Evolutionary conservation across 2,888 invertebrate species (phyloP).

Genomic region (Aspidiotus rigidus): DNA sequence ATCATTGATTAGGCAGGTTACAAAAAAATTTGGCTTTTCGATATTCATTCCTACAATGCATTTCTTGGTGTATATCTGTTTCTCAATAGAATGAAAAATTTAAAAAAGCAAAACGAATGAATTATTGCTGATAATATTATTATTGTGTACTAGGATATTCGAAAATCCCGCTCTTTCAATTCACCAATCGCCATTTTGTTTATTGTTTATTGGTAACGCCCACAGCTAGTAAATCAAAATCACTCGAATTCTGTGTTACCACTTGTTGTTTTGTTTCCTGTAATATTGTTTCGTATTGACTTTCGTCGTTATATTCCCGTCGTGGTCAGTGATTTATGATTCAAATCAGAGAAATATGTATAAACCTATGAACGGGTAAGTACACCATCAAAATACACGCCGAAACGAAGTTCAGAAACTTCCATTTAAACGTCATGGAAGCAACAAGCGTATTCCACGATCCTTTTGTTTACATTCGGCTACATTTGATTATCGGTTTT

Average conservation of each 20-base stretch:
- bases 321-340: constrained; percentile 1
- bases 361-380: constrained; percentile 6
- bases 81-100: no score
- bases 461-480: constrained; percentile 6
- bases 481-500: not conserved
- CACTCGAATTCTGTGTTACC: constrained; percentile 11
- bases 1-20: no score
- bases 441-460: not conserved
- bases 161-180: constrained; percentile 7
- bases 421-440: not conserved
- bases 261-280: constrained; percentile 21
- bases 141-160: not conserved
- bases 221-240: constrained; percentile 19
- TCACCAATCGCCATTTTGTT: constrained; percentile 26
- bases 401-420: not conserved
- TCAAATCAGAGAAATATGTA: constrained; percentile 1
- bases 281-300: not conserved
- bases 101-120: no score
- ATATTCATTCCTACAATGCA: no score
- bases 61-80: no score
- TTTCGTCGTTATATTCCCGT: not conserved
- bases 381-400: not conserved
- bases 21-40: no score
- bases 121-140: no score
- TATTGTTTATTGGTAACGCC: constrained; percentile 26